Evolutionary conservation across 35 echinoderm and acorn worm genomes (phyloP), one percentile per base, ranked within the genome.

Genomic region (Apostichopus parvimensis): DNA sequence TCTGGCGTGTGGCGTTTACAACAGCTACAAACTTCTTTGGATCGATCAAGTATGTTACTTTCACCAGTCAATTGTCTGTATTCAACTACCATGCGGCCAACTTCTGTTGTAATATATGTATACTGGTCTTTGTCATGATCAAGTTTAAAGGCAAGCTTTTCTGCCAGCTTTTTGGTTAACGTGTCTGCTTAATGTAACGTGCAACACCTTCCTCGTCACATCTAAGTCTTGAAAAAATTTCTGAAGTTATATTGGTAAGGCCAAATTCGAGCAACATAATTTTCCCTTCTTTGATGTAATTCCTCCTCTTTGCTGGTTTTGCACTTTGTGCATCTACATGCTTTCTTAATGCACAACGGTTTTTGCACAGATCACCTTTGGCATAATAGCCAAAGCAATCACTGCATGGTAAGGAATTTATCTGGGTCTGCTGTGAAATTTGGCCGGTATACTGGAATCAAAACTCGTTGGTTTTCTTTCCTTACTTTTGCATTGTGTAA

Each of bases 311-410:
- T 15, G 8, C 53, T 54, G n/a, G 56, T 58, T 60, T 58, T 4
- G 92, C 68, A 80, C 84, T 57, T 62, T 21, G 18, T 87, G 15
- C 9, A 9, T 15, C 84, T 57, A 57, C 5, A 60, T 15, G 84
- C n/a, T 87, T 57, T 73, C 86, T 75, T 20, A 95, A 15, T 77
- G 93, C 90, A 79, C 95, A 94, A 5, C 80, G 68, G 77, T 97
- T 93, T 87, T 95, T 95, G 87, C 95, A 93, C 78, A 97, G 57
- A 11, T 94, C 95, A 75, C 87, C 77, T 93, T 94, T 97, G 34
- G 91, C 70, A 88, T 84, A 97, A 92, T 93, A 97, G 13, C 93
- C 93, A 78, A 77, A 79, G 34, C 95, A 97, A 56, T 87, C 78
- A 85, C n/a, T 90, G 88, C 95, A 97, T 53, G 92, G 95, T 86